These are phyloP conservation scores for Montipora sp. DNA, from an alignment of 64 coral and sea anemone genomes.

Conservation along the genomic window DNA sequence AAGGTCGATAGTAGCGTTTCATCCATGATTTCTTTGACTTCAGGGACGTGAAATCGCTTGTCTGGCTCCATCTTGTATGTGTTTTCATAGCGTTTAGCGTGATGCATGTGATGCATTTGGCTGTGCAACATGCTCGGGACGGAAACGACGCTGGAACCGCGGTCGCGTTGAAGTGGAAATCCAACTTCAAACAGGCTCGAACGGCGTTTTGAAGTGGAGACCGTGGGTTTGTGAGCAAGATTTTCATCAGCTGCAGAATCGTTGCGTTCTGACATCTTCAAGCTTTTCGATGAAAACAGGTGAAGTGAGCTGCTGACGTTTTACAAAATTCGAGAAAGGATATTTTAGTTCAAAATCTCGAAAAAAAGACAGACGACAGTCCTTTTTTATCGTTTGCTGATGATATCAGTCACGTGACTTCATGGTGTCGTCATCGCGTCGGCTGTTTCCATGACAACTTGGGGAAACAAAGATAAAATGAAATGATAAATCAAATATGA, in stretches of 20 bases:
- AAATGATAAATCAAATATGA: background rate
- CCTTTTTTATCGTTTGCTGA: background rate
- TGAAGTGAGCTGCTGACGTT: background rate
- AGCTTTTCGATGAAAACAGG: too few species aligned
- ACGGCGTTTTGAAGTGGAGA: slow-evolving; percentile 35
- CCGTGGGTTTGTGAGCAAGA: background rate
- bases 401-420: slow-evolving; percentile 17
- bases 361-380: too few species aligned
- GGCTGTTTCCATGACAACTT: background rate
- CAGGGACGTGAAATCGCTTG: slow-evolving; percentile 82
- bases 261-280: background rate
- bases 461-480: background rate
- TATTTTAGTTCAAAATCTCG: background rate
- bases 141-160: slow-evolving; percentile 89
- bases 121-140: slow-evolving; percentile 84
- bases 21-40: slow-evolving; percentile 92
- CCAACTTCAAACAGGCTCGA: slow-evolving; percentile 97
- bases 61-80: slow-evolving; percentile 97
- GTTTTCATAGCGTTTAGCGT: slow-evolving; percentile 92
- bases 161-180: slow-evolving; percentile 82
- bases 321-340: background rate
- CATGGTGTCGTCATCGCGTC: background rate
- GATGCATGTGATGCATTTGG: slow-evolving; percentile 59
- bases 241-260: background rate
- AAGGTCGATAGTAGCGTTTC: slow-evolving; percentile 80